Base-by-base conservation (phyloP, 2,888 invertebrate species). In the Liopterus haemorrhoidalis region DNA sequence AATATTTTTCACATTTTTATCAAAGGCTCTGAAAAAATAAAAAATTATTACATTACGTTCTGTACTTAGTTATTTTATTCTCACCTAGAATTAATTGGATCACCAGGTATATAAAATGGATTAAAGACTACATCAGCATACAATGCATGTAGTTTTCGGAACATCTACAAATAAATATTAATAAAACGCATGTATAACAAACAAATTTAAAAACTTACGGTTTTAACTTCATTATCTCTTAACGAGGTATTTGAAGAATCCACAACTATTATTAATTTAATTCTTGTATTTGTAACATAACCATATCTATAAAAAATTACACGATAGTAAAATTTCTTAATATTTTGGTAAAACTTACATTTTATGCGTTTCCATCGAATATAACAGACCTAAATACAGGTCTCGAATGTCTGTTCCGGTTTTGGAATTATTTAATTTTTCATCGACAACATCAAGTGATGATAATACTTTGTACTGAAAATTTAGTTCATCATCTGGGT, bases 111-210 rank as follows among this genome's bases (percentile, higher is more conserved):
- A 70, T 96, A 94, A 68, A 99, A 97, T 32, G 97, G 96, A 72
- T 96, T 95, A 61, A 92, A 94, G 46, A 97, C 84, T 51, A 92
- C 86, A 66, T 96, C 93, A 2, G 92, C 88, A 65, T 95, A 97
- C 25, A 91, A 79, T 36, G 83, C 80, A 63, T 99, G 97, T 25
- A 97, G 74, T 66, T 88, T 86, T 46, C 93, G 78, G 63, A 92
- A 92, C 76, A 86, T 85, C 84, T 85, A 58, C 22, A 61, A 62
- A 57, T 57, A 43, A 41, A 51, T 31, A 48, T 49, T 46, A 52
- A 48, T 38, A 24, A 31, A 44, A 41, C 22, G 37, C 30, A 25
- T 39, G 12, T 32, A 12, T 27, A 41, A 39, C 14, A 12, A 35
- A 25, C n/a, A 49, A 42, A 71, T 59, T 20, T 51, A 28, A 12